Base-by-base conservation (phyloP, 2,113 vertebrate genomes). In the Scatophagus argus region DNA sequence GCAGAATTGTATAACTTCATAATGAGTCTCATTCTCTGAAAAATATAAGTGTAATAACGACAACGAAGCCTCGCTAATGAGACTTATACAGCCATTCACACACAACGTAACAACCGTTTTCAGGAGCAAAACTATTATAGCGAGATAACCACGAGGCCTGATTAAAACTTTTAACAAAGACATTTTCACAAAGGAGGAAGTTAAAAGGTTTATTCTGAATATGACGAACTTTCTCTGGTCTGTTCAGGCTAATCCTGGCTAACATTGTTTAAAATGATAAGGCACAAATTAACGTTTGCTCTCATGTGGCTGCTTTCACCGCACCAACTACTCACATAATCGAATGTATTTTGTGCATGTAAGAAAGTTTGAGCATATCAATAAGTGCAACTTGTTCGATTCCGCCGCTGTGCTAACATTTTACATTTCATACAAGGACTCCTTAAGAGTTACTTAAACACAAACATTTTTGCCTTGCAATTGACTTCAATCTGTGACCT, bases 1-100 rank as follows among this genome's bases (percentile, higher is more conserved):
- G 86, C 68, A 60, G 47, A 85, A 79, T 72, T 79, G 74, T 85
- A 77, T 6, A 84, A 79, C 79, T 83, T 86, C 52, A 75, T 86
- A 92, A 88, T 84, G 80, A 89, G 75, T 61, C 41, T 71, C 60
- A 39, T 79, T 79, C 71, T 78, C 32, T 4, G 34, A 21, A 68
- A n/a, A 71, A 77, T 70, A 39, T 87, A 82, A 87, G 77, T 63
- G 44, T 76, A 76, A 74, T 79, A 56, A 84, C 52, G 78, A 67
- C 64, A 67, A 75, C 23, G 46, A 58, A 52, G 71, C 25, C 58
- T 68, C 21, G 0, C 46, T 82, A 81, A 80, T 87, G 74, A 79
- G 86, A 87, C 36, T 3, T 44, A 32, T 17, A 69, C 25, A 67
- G 25, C n/a, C 17, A 65, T 69, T 78, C 3, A 66, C 41, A 74